Evolutionary conservation across 2,888 invertebrate species (phyloP), one percentile per base, ranked within the genome.

Genomic region (Chrysotoxum bicinctum): DNA sequence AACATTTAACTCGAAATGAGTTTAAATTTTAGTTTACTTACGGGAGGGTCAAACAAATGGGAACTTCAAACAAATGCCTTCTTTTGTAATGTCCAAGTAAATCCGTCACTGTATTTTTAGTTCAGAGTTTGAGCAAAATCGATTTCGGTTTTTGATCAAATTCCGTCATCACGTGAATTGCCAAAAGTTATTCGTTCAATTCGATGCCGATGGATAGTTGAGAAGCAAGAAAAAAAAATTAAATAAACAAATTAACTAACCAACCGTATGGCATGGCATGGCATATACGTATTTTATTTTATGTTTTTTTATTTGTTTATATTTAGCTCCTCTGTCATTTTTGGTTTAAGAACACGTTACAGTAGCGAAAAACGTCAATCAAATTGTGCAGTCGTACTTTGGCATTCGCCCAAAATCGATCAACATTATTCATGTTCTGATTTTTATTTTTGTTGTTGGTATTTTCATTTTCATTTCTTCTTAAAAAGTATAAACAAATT

Each of bases 351-450:
- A 83, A 83, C 79, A 74, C 79, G 83, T 83, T 83, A 79, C 40
- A 26, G 73, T 48, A 66, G 64, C 58, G 56, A 83, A 37, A 66
- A 74, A 84, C 83, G 83, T 84, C 83, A 84, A 79, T 84, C 83
- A 84, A 79, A 52, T 58, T 60, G 62, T 37, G 54, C 70, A 52
- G 37, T 58, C 45, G 72, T 52, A 35, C 62, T 23, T 56, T 84
- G 83, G 83, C 83, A 58, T 21, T 8, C 40, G 52, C 9, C 79
- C 83, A 74, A 84, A 74, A 40, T 30, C 66, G 58, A 16, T 66
- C 43, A 77, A 66, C 48, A 70, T 62, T 37, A 72, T 70, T 52
- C 54, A 52, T 62, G 60, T 76, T 45, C 23, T 40, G 37, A 23
- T 37, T 4, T 23, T 60, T 60, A 2, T 60, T 37, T 40, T 16